Evolutionary conservation across 2,888 invertebrate genomes (phyloP).

Genomic region (Drosophila mettleri): DNA sequence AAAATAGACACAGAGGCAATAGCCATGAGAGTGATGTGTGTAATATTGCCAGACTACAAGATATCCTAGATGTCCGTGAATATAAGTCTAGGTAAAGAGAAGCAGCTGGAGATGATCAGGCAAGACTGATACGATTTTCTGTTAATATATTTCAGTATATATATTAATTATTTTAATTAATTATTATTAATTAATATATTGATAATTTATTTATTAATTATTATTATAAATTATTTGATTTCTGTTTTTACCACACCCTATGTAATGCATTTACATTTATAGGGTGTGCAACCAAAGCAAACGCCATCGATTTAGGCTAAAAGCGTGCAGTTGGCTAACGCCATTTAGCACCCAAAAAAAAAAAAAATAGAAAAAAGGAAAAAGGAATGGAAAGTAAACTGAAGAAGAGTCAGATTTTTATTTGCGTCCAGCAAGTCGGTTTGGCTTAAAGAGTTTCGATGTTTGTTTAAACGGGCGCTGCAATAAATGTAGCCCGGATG

Average conservation of each 20-base stretch:
- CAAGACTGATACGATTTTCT: background rate
- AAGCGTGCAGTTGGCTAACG: conserved; percentile 37
- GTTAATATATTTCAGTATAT: background rate
- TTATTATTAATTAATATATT: too few species aligned
- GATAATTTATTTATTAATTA: background rate
- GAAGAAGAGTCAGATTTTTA: background rate
- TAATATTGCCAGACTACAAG: background rate
- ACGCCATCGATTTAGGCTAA: conserved; percentile 35
- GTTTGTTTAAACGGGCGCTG: conserved; percentile 4
- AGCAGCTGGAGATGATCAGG: background rate
- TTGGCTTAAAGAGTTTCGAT: conserved; percentile 15
- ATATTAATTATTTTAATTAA: accelerated
- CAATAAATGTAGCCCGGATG: conserved; percentile 15
- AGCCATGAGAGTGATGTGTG: background rate
- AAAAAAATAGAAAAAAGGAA: too few species aligned
- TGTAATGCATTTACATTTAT: too few species aligned
- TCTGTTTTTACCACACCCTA: background rate
- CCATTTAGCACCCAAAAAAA: conserved; percentile 14
- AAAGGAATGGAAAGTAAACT: too few species aligned
- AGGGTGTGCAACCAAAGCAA: conserved; percentile 32
- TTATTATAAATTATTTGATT: accelerated
- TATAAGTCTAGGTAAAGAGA: background rate
- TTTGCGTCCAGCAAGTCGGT: conserved; percentile 11
- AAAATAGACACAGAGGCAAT: conserved; percentile 1
- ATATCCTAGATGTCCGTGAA: background rate